Conservation (phyloP, 2,113 vertebrate species). For the Oncorhynchus kisutch region DNA sequence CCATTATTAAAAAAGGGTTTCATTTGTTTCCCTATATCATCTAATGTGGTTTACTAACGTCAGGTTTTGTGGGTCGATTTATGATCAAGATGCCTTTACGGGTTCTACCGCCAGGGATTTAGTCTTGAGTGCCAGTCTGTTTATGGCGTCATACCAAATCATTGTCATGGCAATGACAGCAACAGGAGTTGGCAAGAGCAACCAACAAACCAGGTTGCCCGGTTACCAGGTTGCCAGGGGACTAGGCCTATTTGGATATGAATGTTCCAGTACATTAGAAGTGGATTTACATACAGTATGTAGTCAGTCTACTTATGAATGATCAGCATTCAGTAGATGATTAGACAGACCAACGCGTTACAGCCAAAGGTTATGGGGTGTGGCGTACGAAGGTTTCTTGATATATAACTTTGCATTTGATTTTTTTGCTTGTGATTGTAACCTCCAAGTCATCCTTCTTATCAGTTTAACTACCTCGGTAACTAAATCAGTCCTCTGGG, state of each 20-base stretch:
- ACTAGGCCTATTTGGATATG: background rate
- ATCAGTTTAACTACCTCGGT: background rate
- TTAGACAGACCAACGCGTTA: background rate
- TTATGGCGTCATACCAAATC: no score
- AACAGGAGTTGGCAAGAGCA: no score
- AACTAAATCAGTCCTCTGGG: background rate
- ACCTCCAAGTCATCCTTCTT: background rate
- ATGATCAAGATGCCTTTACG: background rate
- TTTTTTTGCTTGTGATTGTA: conserved; percentile 1
- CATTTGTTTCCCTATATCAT: background rate
- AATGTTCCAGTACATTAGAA: background rate
- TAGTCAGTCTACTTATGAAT: no score
- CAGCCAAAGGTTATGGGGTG: background rate
- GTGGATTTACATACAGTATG: background rate
- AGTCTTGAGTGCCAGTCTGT: no score
- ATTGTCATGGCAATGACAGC: no score
- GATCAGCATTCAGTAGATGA: background rate
- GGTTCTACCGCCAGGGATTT: background rate
- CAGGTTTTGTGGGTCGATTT: background rate
- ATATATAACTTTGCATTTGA: conserved; percentile 5
- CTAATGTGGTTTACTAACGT: background rate
- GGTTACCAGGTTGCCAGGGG: background rate
- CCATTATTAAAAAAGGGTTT: background rate
- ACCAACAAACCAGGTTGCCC: no score
- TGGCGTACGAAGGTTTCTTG: background rate